These are phyloP conservation scores for Psilanteris sp. DNA, from an alignment of 1,140 invertebrate genomes.

Conservation along the genomic window DNA sequence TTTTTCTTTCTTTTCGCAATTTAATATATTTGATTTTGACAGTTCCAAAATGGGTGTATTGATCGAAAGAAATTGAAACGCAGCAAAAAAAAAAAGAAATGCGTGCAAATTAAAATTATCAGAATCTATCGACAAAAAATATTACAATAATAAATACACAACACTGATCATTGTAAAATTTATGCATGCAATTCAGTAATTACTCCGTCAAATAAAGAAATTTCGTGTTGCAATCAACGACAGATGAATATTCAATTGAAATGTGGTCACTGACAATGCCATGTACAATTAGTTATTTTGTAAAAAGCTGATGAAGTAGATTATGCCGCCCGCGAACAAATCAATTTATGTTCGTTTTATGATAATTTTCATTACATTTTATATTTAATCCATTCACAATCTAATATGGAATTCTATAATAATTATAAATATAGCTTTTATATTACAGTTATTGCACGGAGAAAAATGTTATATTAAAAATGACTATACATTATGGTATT, in stretches of 20 bases:
- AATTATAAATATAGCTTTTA: too few relatives aligned
- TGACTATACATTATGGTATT: too few relatives aligned
- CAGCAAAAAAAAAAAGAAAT: slow-evolving; percentile 2
- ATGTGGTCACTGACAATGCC: slow-evolving; percentile 15
- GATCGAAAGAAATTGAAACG: background rate
- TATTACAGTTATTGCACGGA: too few relatives aligned
- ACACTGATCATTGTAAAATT: slow-evolving; percentile 7
- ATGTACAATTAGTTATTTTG: slow-evolving; percentile 12
- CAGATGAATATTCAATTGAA: slow-evolving; percentile 26
- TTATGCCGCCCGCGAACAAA: background rate
- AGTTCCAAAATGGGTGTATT: slow-evolving; percentile 5
- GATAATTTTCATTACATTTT: too few relatives aligned
- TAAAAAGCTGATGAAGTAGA: slow-evolving; percentile 7
- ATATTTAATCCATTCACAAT: too few relatives aligned
- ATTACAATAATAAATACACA: background rate
- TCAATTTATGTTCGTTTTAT: slow-evolving; percentile 7
- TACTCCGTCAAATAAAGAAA: slow-evolving; percentile 17
- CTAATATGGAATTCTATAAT: too few relatives aligned
- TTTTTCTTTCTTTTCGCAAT: background rate
- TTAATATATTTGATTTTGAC: background rate
- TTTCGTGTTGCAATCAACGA: slow-evolving; percentile 30
- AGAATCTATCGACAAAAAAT: too few relatives aligned
- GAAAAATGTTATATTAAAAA: too few relatives aligned
- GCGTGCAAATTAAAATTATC: too few relatives aligned
- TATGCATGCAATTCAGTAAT: slow-evolving; percentile 10